Evolutionary conservation across 2,113 vertebrate genomes (phyloP).

Genomic region (Percina caprodes): DNA sequence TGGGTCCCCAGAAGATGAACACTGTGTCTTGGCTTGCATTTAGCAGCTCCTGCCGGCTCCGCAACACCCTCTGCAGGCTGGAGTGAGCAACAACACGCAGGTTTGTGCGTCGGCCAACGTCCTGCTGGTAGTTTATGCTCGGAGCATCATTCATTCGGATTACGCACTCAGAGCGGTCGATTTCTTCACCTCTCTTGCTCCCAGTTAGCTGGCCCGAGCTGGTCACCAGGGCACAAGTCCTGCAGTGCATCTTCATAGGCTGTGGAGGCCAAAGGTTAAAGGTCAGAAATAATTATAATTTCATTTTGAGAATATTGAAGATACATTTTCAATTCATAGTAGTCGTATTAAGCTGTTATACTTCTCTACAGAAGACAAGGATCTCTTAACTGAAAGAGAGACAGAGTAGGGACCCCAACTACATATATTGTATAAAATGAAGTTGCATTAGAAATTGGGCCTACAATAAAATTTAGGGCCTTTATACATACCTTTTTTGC

Average conservation of each 20-base stretch:
- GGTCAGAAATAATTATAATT: neutral
- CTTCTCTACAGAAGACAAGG: neutral
- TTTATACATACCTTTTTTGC: too few species aligned
- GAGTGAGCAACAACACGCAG: slow-evolving; percentile 92
- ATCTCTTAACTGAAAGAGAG: too few species aligned
- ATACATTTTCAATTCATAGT: neutral
- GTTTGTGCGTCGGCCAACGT: slow-evolving; percentile 89
- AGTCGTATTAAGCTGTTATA: neutral
- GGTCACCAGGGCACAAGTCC: slow-evolving; percentile 89
- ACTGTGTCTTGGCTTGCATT: slow-evolving; percentile 89
- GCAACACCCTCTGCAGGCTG: slow-evolving; percentile 91
- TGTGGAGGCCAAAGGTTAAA: slow-evolving; percentile 64
- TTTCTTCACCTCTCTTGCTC: slow-evolving; percentile 84
- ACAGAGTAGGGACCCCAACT: too few species aligned
- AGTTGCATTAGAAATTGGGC: too few species aligned
- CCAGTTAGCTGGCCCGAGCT: slow-evolving; percentile 91
- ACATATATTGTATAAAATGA: too few species aligned
- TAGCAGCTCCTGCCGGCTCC: slow-evolving; percentile 88
- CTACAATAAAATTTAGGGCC: too few species aligned
- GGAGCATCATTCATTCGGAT: slow-evolving; percentile 96
- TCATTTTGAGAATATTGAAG: neutral
- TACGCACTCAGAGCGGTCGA: slow-evolving; percentile 90
- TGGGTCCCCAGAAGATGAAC: slow-evolving; percentile 97
- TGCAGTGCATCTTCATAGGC: slow-evolving; percentile 92
- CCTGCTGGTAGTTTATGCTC: slow-evolving; percentile 81